Percentiles rank a stretch among this genome's conserved stretches.
phyloP scores from a whole-genome alignment of 2,113 vertebrate genomes.

The Phaethornis superciliosus region DNA sequence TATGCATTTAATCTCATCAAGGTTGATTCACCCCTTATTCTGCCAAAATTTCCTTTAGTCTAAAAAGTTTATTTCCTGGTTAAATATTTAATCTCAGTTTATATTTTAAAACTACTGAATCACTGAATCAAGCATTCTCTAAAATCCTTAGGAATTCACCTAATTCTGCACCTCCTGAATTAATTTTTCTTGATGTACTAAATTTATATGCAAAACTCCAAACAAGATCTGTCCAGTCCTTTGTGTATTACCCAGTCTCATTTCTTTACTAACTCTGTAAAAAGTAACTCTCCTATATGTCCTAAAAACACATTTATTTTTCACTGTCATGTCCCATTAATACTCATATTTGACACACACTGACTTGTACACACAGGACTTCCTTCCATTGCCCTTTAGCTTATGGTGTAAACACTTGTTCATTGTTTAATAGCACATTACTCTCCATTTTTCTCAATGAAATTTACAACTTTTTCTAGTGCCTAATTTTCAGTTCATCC shows the following conservation, averaged over 20 bases:
- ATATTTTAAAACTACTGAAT: not conserved
- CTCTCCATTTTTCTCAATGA: not conserved
- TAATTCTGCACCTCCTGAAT: not conserved
- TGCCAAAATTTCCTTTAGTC: slow-evolving; percentile 15
- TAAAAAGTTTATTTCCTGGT: not conserved
- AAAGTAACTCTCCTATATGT: not conserved
- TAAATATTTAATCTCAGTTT: not conserved
- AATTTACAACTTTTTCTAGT: not conserved
- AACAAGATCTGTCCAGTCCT: not conserved
- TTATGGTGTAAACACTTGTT: not conserved
- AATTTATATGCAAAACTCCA: not conserved
- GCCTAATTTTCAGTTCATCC: not conserved
- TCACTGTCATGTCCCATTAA: not conserved
- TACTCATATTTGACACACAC: not conserved
- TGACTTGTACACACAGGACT: not conserved
- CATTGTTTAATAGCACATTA: not conserved
- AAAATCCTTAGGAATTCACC: not conserved
- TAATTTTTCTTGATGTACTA: not conserved
- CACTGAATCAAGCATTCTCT: not conserved
- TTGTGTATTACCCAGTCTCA: not conserved
- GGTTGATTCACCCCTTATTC: not conserved
- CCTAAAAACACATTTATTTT: not conserved
- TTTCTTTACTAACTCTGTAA: not conserved
- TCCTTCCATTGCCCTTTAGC: not conserved
- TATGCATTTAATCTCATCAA: not conserved